A percentile compares a stretch with the other conserved stretches of the same genome.
Conservation (phyloP, 2,797 vertebrate genomes). For the Odontamblyopus rebecca region DNA sequence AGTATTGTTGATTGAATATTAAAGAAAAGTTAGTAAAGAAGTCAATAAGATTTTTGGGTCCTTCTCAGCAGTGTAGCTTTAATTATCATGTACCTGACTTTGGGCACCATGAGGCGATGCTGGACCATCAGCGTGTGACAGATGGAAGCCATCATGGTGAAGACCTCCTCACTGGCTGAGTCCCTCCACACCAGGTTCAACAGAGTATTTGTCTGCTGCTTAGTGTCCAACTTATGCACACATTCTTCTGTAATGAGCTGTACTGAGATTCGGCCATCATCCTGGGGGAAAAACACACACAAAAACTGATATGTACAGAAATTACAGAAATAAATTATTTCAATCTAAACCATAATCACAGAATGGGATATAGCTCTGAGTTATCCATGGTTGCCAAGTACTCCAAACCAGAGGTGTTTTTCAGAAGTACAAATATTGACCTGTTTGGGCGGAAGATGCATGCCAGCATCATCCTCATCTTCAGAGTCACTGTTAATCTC, state of each 20-base stretch:
- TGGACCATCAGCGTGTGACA: conserved; percentile 98
- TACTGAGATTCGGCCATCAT: conserved; percentile 86
- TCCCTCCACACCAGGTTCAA: conserved; percentile 96
- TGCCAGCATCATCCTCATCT: conserved; percentile 83
- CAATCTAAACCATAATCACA: background rate
- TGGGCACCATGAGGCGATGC: conserved; percentile 97
- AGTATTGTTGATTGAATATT: background rate
- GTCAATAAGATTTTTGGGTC: background rate
- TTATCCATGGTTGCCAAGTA: background rate
- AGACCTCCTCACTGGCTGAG: conserved; percentile 93
- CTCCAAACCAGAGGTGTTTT: background rate
- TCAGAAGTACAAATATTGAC: conserved; percentile 60
- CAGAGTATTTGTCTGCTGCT: conserved; percentile 93
- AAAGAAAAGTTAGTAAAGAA: background rate
- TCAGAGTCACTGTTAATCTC: conserved; percentile 92
- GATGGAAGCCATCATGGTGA: conserved; percentile 95
- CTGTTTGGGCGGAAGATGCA: conserved; percentile 70
- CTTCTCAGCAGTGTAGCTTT: background rate
- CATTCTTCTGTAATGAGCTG: conserved; percentile 92
- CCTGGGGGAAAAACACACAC: conserved; percentile 66
- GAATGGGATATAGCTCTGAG: background rate
- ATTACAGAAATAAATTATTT: background rate
- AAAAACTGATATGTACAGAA: background rate
- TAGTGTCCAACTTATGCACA: conserved; percentile 92
- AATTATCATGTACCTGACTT: conserved; percentile 85